A percentile compares a stretch with the other conserved stretches of the same genome.
Evolutionary conservation across 2,113 vertebrate genomes (phyloP).

Genomic region (Saccopteryx leptura): DNA sequence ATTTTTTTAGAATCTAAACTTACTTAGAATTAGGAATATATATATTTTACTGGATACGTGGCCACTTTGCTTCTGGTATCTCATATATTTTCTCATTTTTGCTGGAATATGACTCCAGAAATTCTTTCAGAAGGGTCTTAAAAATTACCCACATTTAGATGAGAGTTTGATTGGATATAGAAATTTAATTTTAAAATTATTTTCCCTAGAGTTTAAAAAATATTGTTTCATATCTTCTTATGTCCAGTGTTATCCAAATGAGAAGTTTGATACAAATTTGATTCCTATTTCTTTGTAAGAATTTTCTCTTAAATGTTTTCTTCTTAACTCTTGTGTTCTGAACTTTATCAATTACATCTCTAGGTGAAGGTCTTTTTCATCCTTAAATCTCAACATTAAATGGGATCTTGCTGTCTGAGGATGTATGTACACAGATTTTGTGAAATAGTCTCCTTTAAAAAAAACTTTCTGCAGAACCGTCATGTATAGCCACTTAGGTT

Average conservation of each 20-base stretch:
- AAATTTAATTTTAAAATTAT: slow-evolving; percentile 16
- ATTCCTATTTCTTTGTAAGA: neutral
- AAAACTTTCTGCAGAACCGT: neutral
- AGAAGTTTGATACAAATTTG: neutral
- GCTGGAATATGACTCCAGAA: neutral
- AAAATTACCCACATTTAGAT: neutral
- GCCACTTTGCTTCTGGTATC: neutral
- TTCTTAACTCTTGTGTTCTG: neutral
- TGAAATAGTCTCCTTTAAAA: neutral
- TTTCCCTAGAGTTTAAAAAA: neutral
- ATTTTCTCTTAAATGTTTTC: neutral
- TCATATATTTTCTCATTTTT: neutral
- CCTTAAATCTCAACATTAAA: neutral
- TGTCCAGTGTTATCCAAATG: neutral
- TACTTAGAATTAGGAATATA: neutral
- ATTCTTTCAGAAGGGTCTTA: neutral
- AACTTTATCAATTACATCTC: neutral
- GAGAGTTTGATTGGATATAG: neutral
- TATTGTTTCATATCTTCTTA: neutral
- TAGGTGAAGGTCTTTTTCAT: neutral
- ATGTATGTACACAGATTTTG: neutral
- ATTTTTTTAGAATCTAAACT: neutral
- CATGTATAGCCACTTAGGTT: neutral
- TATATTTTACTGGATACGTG: neutral
- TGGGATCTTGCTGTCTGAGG: neutral